Base-by-base conservation (phyloP, 2,113 vertebrate genomes). In the Melospiza georgiana region DNA sequence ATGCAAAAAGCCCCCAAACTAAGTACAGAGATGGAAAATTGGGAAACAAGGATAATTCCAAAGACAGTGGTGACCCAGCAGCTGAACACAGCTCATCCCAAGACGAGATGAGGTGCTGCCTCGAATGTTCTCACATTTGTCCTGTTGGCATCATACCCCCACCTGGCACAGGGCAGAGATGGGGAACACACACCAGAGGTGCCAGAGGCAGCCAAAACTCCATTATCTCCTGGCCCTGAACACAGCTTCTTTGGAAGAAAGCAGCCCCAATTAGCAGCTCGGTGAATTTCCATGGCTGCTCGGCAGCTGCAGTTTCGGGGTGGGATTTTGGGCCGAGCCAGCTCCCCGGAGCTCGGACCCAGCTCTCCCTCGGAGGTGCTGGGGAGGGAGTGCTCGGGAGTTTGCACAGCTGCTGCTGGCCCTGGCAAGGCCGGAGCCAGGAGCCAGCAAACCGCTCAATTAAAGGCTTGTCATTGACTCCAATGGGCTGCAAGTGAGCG, bases 361-460 rank as follows among this genome's bases (percentile, higher is more conserved):
- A 20, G 74, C 74, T 73, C 74, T 77, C 62, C 87, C 84, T 65
- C 10, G 5, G 84, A 93, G 94, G 46, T 39, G 71, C 15, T 2
- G 46, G 83, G 51, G 46, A 86, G 49, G 39, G 81, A 82, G 55
- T 4, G 43, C 2, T 18, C 33, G 18, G 35, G 81, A 96, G 94
- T 97, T 96, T 96, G 95, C 94, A 97, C 96, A 96, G 93, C 93
- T 96, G 96, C 94, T 86, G 93, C 90, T 6, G 1, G 46, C n/a
- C 43, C 77, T 83, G 62, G 7, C 48, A 73, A 73, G 91, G 59
- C 43, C 16, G 13, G 75, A 16, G 61, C 59, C 82, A 15, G 84
- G 58, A 95, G 94, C 93, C 94, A 95, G 87, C 84, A 95, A 93
- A 28, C 21, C 22, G 27, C 19, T 97, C 93, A 97, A 94, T 97